A percentile compares a stretch with the other conserved stretches of the same genome.
Conservation (phyloP, 2,888 invertebrate genomes). For the Platypus cylindrus region DNA sequence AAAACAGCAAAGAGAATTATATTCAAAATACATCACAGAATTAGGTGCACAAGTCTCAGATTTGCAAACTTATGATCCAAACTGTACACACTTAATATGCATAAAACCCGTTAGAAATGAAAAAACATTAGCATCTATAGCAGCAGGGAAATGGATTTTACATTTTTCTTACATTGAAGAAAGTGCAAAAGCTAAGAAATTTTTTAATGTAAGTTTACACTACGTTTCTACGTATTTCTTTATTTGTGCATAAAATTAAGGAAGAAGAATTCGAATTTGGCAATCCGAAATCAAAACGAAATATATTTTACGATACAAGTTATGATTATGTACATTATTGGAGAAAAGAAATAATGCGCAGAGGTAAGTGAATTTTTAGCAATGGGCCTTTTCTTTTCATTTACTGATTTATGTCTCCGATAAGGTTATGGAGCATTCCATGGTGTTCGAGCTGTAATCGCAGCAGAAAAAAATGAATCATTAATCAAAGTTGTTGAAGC, state of each 20-base stretch:
- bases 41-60: constrained; percentile 52
- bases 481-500: constrained; percentile 60
- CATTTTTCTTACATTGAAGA: constrained; percentile 63
- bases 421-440: constrained; percentile 33
- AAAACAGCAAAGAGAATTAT: constrained; percentile 15
- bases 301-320: constrained; percentile 33
- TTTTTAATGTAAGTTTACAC: constrained; percentile 46
- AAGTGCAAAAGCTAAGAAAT: constrained; percentile 45
- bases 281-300: constrained; percentile 47
- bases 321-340: constrained; percentile 37
- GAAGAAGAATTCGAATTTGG: constrained; percentile 82
- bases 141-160: constrained; percentile 83
- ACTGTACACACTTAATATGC: constrained; percentile 66
- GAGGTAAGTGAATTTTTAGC: too few relatives aligned
- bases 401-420: too few relatives aligned
- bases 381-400: too few relatives aligned
- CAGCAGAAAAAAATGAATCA: constrained; percentile 44
- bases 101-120: constrained; percentile 67
- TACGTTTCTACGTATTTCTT: not conserved
- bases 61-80: constrained; percentile 42
- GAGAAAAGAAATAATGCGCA: constrained; percentile 45
- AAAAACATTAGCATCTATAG: constrained; percentile 75
- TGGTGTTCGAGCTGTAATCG: constrained; percentile 45
- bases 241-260: constrained; percentile 31
- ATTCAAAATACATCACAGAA: constrained; percentile 22